Evolutionary conservation across 2,113 vertebrate genomes (phyloP), one percentile per base, ranked within the genome.

Genomic region (Oreochromis aureus): DNA sequence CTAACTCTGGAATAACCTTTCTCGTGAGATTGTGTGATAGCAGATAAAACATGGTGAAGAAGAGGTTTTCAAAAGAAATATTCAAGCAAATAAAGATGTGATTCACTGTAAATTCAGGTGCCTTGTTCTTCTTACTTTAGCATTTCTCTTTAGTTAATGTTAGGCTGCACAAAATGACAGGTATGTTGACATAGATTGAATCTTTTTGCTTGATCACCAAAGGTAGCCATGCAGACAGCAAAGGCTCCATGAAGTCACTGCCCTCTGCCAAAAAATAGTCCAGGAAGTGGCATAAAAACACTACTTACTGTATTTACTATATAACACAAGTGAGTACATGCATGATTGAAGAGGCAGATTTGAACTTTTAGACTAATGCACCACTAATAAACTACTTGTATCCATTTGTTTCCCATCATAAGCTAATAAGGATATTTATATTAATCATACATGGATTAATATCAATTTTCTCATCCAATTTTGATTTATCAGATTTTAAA

Each of bases 1-100:
- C 11, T 79, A 13, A 12, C 34, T 86, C 66, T 54, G 78, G 91
- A 92, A 80, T 86, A 92, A 92, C 81, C 51, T 30, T 73, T 44
- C 41, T 69, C 44, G 83, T 56, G 73, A 11, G 15, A 15, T 24
- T 27, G n/a, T 11, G 46, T 24, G 36, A 89, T 44, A 82, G 39
- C 46, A 41, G 32, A 53, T 18, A 39, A 86, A 61, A 78, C 15
- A 19, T 15, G 6, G 6, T 4, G 10, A 53, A 80, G 39, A 51
- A 36, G 19, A 7, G 13, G 27, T n/a, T 46, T 51, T 30, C n/a
- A 30, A 63, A n/a, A 44, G 30, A 84, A 63, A 85, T 9, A 56
- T 81, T 55, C 78, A 59, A 78, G 66, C 18, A 30, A 34, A 82
- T 69, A 56, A 24, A 39, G 24, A 71, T 7, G 44, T 10, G 13